Conservation (phyloP, 2,888 invertebrate genomes). For the Leptinotarsa juncta region DNA sequence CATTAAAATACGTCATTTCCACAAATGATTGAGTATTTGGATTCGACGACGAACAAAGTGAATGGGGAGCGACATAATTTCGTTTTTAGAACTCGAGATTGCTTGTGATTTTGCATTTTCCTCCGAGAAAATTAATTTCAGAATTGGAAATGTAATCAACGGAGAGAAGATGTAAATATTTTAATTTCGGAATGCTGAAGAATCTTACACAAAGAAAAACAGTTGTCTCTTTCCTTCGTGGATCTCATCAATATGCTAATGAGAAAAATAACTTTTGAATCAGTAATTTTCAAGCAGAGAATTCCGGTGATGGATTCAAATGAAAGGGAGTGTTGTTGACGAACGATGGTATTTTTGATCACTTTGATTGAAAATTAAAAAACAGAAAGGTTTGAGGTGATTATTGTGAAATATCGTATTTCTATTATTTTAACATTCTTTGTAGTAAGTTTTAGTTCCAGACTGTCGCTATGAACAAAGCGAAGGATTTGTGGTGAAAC, state of each 20-base stretch:
- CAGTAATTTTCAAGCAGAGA: slow-evolving; percentile 4
- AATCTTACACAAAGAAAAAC: slow-evolving; percentile 43
- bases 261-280: slow-evolving; percentile 54
- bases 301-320: neutral
- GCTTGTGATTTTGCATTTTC: slow-evolving; percentile 64
- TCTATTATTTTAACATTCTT: too few species aligned
- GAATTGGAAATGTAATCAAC: slow-evolving; percentile 64
- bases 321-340: neutral
- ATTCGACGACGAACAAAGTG: slow-evolving; percentile 59
- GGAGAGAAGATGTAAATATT: slow-evolving; percentile 64
- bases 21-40: slow-evolving; percentile 66
- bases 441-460: too few species aligned
- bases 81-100: slow-evolving; percentile 62
- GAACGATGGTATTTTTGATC: neutral
- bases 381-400: too few species aligned
- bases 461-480: too few species aligned
- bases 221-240: slow-evolving; percentile 38
- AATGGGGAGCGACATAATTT: slow-evolving; percentile 61
- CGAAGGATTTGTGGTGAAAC: too few species aligned
- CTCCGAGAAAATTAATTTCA: slow-evolving; percentile 64
- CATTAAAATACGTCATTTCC: slow-evolving; percentile 66
- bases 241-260: slow-evolving; percentile 57
- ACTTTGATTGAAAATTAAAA: too few species aligned
- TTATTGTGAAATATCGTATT: too few species aligned
- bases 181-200: slow-evolving; percentile 57